Conservation (phyloP, 2,797 vertebrate species). For the Cyclopterus lumpus region DNA sequence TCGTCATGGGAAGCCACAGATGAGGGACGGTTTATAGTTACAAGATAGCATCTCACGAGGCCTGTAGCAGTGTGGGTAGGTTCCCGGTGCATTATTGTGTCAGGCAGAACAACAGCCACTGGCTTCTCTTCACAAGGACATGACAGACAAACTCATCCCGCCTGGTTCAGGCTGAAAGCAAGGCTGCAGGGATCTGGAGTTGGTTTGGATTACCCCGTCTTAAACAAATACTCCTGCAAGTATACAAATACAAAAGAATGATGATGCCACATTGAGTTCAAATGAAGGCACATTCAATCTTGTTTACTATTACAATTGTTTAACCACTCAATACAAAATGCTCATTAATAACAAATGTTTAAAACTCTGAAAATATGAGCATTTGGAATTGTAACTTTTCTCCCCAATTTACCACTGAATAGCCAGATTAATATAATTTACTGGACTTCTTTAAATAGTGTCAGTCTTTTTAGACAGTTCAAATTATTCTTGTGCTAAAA, state of each 20-base stretch:
- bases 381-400: slow-evolving; percentile 18
- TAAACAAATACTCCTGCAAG: background rate
- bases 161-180: slow-evolving; percentile 13
- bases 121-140: slow-evolving; percentile 42
- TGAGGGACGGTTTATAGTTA: slow-evolving; percentile 21
- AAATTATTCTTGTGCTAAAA: slow-evolving; percentile 7
- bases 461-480: background rate
- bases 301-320: slow-evolving; percentile 6
- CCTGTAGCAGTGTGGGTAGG: slow-evolving; percentile 7
- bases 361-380: background rate
- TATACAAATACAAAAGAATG: background rate
- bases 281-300: slow-evolving; percentile 2
- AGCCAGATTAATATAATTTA: background rate
- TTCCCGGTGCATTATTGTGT: slow-evolving; percentile 21
- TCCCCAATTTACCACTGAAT: background rate
- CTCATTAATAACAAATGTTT: background rate
- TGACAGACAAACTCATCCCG: slow-evolving; percentile 40
- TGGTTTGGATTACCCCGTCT: background rate
- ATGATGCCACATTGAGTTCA: background rate
- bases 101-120: slow-evolving; percentile 30
- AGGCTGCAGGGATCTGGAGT: slow-evolving; percentile 41
- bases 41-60: slow-evolving; percentile 14
- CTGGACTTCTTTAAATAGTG: too few relatives aligned
- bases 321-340: background rate
- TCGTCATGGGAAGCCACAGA: slow-evolving; percentile 13